These are phyloP conservation scores for Orussus abietinus DNA, from an alignment of 1,140 invertebrate genomes.

Conservation along the genomic window DNA sequence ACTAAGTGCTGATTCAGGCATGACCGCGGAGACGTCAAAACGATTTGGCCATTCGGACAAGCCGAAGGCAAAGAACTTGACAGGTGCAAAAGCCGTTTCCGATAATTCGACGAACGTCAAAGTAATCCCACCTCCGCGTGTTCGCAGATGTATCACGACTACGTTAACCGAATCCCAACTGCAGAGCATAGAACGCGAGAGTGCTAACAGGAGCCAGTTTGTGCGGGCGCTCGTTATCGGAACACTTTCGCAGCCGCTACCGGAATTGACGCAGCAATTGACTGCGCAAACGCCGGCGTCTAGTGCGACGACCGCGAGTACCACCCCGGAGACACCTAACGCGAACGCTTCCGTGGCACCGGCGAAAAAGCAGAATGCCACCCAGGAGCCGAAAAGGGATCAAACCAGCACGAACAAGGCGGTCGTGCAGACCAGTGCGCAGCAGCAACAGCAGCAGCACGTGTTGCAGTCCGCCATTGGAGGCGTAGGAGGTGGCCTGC, in stretches of 20 bases:
- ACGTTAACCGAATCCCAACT: slow-evolving; percentile 56
- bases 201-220: slow-evolving; percentile 66
- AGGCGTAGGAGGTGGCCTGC: slow-evolving; percentile 25
- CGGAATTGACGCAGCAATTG: slow-evolving; percentile 43
- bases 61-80: too few relatives aligned
- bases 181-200: slow-evolving; percentile 58
- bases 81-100: too few relatives aligned
- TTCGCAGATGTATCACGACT: slow-evolving; percentile 59
- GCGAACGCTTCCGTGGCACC: slow-evolving; percentile 27
- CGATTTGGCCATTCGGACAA: too few relatives aligned
- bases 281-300: slow-evolving; percentile 36
- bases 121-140: slow-evolving; percentile 20
- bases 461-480: slow-evolving; percentile 28
- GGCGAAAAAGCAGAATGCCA: slow-evolving; percentile 34
- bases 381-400: slow-evolving; percentile 42
- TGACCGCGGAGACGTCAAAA: too few relatives aligned
- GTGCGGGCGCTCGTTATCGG: slow-evolving; percentile 66
- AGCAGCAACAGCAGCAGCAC: slow-evolving; percentile 20
- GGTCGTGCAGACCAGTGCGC: slow-evolving; percentile 22
- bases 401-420: slow-evolving; percentile 23
- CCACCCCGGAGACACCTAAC: slow-evolving; percentile 43
- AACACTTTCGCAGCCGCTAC: slow-evolving; percentile 55
- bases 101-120: too few relatives aligned
- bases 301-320: slow-evolving; percentile 36
- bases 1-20: too few relatives aligned